These are phyloP conservation scores for Acleris cristana DNA, from an alignment of 2,888 invertebrate genomes.

Conservation along the genomic window DNA sequence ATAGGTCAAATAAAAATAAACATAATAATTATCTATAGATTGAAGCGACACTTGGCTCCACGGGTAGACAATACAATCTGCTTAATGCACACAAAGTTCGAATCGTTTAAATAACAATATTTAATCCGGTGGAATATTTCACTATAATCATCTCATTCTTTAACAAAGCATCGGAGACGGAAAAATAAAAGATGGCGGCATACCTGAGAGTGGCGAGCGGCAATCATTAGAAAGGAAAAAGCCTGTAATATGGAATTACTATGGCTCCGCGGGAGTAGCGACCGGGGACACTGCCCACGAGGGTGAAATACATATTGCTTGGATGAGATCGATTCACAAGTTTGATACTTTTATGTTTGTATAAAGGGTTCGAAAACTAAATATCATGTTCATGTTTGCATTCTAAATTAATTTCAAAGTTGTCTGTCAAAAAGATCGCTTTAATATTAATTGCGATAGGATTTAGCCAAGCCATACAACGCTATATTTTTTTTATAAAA, in stretches of 20 bases:
- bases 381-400: too few relatives aligned
- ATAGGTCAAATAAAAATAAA: too few relatives aligned
- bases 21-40: too few relatives aligned
- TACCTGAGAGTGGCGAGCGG: constrained; percentile 42
- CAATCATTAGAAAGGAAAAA: constrained; percentile 54
- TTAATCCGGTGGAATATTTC: constrained; percentile 5
- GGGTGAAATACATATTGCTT: not conserved
- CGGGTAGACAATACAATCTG: too few relatives aligned
- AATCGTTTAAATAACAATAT: not conserved
- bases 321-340: not conserved
- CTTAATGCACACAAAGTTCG: not conserved
- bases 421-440: too few relatives aligned
- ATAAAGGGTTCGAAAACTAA: too few relatives aligned
- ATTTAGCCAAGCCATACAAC: too few relatives aligned
- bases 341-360: not conserved
- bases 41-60: too few relatives aligned
- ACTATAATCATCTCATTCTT: constrained; percentile 26
- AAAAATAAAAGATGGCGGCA: constrained; percentile 33
- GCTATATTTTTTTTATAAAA: too few relatives aligned
- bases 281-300: constrained; percentile 41
- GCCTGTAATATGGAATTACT: constrained; percentile 50
- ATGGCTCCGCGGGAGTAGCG: constrained; percentile 42
- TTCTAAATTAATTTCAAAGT: too few relatives aligned
- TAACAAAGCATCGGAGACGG: constrained; percentile 12
- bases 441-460: too few relatives aligned